phyloP scores from a whole-genome alignment of 2,797 vertebrate genomes.

The Sylvilagus floridanus region DNA sequence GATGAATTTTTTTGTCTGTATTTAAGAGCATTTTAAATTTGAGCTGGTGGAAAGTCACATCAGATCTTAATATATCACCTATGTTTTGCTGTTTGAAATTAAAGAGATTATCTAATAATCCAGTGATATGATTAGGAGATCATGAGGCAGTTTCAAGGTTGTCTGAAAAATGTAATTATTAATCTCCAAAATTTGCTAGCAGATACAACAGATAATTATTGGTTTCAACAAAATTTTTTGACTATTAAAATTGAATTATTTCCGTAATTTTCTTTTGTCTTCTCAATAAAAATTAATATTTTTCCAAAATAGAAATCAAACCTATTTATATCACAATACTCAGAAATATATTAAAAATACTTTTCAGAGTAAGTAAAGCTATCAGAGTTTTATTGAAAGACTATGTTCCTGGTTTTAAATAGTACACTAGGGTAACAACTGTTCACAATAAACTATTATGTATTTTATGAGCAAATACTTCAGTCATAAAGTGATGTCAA shows the following conservation, averaged over 20 bases:
- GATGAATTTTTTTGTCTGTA: neutral
- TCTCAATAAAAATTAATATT: neutral
- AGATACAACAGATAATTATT: slow-evolving; percentile 23
- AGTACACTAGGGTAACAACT: no score
- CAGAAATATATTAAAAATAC: neutral
- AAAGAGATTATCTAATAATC: neutral
- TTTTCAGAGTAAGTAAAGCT: neutral
- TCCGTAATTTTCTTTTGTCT: neutral
- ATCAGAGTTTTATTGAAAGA: no score
- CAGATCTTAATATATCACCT: neutral
- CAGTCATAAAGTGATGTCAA: no score
- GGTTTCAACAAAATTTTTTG: neutral
- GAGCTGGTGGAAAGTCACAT: neutral
- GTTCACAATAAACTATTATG: no score
- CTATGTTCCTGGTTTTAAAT: no score
- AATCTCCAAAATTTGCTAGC: neutral
- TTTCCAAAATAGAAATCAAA: neutral
- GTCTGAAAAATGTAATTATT: slow-evolving; percentile 38
- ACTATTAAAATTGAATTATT: neutral
- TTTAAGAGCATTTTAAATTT: neutral
- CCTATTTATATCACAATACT: neutral
- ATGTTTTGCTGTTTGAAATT: neutral
- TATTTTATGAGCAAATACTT: no score
- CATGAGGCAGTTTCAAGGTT: neutral
- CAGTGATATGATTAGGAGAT: neutral